Percentiles rank a stretch among this genome's conserved stretches.
Conservation (phyloP, 2,888 invertebrate species). For the Ormyrus thymus region DNA sequence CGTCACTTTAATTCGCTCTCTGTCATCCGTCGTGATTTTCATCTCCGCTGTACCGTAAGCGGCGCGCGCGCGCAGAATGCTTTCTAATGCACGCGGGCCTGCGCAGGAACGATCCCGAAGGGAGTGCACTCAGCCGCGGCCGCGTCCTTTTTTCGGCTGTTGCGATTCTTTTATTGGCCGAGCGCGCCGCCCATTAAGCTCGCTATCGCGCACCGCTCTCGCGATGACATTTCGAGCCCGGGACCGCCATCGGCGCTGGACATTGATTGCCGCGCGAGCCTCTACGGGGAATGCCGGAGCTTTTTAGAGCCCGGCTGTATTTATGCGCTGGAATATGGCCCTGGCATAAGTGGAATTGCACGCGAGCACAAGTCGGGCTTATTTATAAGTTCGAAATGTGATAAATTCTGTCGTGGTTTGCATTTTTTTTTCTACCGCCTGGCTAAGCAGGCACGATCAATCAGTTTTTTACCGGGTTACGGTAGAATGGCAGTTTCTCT, state of each 20-base stretch:
- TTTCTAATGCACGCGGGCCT: conserved; percentile 29
- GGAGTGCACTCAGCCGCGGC: not conserved
- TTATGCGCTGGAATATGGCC: not conserved
- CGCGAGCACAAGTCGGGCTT: not conserved
- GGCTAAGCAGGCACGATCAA: too few species aligned
- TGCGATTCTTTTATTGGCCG: not conserved
- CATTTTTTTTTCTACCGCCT: too few species aligned
- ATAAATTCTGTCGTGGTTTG: too few species aligned
- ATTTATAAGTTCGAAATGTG: not conserved
- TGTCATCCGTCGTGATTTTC: conserved; percentile 46
- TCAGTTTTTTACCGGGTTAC: too few species aligned
- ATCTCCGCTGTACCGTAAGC: conserved; percentile 18
- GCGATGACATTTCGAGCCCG: not conserved
- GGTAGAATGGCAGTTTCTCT: too few species aligned
- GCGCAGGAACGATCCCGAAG: not conserved
- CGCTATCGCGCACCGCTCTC: not conserved
- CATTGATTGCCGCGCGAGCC: not conserved
- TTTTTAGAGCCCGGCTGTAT: not conserved
- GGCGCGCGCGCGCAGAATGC: conserved; percentile 27
- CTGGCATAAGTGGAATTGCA: not conserved
- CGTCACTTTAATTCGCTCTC: conserved; percentile 39
- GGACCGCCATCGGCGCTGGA: not conserved
- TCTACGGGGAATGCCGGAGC: not conserved
- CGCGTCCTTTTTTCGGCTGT: not conserved
- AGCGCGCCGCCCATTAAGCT: not conserved